Evolutionary conservation across 2,113 vertebrate species (phyloP).

Genomic region (Rhinoptilus africanus): DNA sequence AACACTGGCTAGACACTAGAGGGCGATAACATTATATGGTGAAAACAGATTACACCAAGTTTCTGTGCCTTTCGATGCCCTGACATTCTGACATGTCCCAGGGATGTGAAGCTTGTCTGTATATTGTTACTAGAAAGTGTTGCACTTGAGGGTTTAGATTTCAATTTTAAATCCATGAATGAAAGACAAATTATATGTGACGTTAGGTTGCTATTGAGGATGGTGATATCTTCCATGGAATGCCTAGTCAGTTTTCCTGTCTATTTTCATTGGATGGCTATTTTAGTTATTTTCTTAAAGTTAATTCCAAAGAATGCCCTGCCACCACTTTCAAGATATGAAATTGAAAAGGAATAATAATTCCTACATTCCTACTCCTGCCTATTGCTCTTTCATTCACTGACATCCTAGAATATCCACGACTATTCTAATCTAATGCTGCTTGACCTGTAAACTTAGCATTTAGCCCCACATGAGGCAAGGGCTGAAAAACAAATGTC

Average conservation of each 20-base stretch:
- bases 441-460: not conserved
- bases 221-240: not conserved
- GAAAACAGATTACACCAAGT: too few species aligned
- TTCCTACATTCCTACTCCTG: not conserved
- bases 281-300: not conserved
- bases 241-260: not conserved
- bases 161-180: not conserved
- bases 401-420: not conserved
- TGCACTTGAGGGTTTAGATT: not conserved
- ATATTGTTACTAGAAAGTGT: not conserved
- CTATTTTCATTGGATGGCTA: not conserved
- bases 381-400: not conserved
- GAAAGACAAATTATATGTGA: not conserved
- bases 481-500: not conserved
- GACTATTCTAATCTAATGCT: not conserved
- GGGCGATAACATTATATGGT: too few species aligned
- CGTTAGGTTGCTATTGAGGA: not conserved
- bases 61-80: too few species aligned
- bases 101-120: rapidly evolving
- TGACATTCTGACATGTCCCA: not conserved
- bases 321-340: not conserved
- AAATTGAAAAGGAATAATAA: not conserved
- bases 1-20: not conserved
- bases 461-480: not conserved
- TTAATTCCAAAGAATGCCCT: not conserved